phyloP scores from a whole-genome alignment of 2,113 vertebrate genomes.

The Gadus chalcogrammus region DNA sequence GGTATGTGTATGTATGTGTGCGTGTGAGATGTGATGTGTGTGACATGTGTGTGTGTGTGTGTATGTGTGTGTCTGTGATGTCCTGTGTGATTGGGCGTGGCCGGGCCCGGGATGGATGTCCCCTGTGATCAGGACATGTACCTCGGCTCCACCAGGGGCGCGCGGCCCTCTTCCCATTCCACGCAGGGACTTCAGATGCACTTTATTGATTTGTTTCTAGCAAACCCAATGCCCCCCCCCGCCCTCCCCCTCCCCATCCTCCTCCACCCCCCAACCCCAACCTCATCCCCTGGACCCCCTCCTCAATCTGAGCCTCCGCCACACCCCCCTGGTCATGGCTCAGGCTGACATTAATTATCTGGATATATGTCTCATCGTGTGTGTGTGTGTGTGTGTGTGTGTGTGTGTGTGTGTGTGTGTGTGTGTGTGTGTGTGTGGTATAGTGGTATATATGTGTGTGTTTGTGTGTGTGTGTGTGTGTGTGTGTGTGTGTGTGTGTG shows the following conservation, averaged over 20 bases:
- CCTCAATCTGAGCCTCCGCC: too few species aligned
- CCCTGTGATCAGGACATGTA: constrained; percentile 57
- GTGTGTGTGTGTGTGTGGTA: too few species aligned
- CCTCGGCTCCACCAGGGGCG: constrained; percentile 22
- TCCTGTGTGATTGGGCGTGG: constrained; percentile 56
- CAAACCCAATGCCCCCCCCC: constrained; percentile 29
- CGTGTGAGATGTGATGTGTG: constrained; percentile 12
- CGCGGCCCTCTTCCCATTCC: constrained; percentile 28
- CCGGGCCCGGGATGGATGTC: constrained; percentile 63
- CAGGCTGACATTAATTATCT: too few species aligned
- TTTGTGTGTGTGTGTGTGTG: too few species aligned
- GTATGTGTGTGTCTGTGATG: constrained; percentile 35
- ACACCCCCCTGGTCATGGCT: too few species aligned
- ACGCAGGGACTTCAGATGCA: constrained; percentile 50
- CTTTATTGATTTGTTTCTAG: constrained; percentile 50
- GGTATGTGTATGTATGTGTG: too few species aligned
- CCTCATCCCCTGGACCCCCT: background rate
- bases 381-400: too few species aligned
- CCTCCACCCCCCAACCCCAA: background rate
- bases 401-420: too few species aligned
- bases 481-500: too few species aligned
- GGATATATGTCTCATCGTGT: too few species aligned
- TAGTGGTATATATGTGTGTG: too few species aligned
- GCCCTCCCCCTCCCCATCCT: constrained; percentile 3
- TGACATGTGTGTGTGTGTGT: constrained; percentile 21